phyloP scores from a whole-genome alignment of 1,140 invertebrate species.

The Mamestra configurata region DNA sequence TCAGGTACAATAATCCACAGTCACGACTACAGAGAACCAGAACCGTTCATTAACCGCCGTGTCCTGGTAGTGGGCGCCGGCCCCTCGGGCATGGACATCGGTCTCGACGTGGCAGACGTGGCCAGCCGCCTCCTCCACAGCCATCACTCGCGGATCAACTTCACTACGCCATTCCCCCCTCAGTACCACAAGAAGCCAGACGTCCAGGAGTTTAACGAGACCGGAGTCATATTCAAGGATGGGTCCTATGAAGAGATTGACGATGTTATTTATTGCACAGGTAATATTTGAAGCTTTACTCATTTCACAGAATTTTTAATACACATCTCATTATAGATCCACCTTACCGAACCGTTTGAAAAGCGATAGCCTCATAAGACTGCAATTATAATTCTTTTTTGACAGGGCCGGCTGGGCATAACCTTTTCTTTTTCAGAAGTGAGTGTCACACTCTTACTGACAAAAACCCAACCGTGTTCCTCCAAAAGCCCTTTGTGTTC shows the following conservation, averaged over 20 bases:
- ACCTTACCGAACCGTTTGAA: too few species aligned
- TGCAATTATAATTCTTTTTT: too few species aligned
- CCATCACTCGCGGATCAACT: constrained; percentile 88
- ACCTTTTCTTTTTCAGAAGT: too few species aligned
- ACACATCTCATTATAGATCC: background rate
- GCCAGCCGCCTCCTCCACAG: constrained; percentile 91
- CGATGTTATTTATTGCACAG: constrained; percentile 94
- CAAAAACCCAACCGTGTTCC: too few species aligned
- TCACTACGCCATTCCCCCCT: constrained; percentile 89
- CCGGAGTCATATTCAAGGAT: constrained; percentile 90
- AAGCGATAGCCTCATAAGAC: too few species aligned
- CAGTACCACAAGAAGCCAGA: constrained; percentile 91
- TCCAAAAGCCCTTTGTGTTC: too few species aligned
- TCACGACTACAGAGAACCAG: constrained; percentile 94
- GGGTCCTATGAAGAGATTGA: constrained; percentile 90
- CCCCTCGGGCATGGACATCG: constrained; percentile 95
- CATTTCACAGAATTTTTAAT: background rate
- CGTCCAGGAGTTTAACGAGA: constrained; percentile 88
- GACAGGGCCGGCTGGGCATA: too few species aligned
- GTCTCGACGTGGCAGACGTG: constrained; percentile 91
- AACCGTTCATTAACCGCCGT: constrained; percentile 89
- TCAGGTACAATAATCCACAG: constrained; percentile 91
- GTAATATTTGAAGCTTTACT: constrained; percentile 73
- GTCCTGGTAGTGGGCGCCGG: constrained; percentile 95
- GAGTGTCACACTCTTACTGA: too few species aligned